Base-by-base conservation (phyloP, 2,888 invertebrate species). In the Eupithecia subumbrata region DNA sequence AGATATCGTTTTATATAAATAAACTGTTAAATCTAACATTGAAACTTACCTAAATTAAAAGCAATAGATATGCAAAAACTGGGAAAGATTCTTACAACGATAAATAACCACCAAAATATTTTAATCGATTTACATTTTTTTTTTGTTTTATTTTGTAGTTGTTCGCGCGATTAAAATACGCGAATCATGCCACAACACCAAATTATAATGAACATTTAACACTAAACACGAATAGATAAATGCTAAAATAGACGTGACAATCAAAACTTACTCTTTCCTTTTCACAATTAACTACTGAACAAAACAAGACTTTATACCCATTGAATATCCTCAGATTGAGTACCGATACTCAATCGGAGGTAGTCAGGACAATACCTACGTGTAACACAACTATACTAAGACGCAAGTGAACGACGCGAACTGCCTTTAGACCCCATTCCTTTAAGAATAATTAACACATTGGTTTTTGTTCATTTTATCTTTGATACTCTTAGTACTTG, bases 51-150 rank as follows among this genome's bases (percentile, higher is more conserved):
- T 60, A 60, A 73, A 82, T 78, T 82, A 84, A 82, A 85, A 85
- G 82, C 81, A 69, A 69, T 78, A 77, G 82, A 83, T 82, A 83
- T 84, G 82, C 82, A 83, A 80, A 78, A 72, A 84, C 84, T 84
- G 84, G 81, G 84, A 82, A 81, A 83, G 75, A 78, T 75, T 89
- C 85, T 68, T 87, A 90, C 86, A 85, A 83, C 86, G 87, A 89
- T 89, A 89, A 86, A 89, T 84, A 85, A 88, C 82, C 87, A 90
- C 76, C 76, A 79, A 78, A 78, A 81, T 79, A 79, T 71, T 69
- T 78, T 79, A 78, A 71, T 82, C 74, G 68, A 73, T 71, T 69
- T 69, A n/a, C 25, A 45, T 73, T 30, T 56, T 66, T 45, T 79
- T 77, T 77, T 48, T 37, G 37, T 37, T 37, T 37, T 75, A 9